A percentile compares a stretch with the other conserved stretches of the same genome.
Evolutionary conservation across 2,797 vertebrate genomes (phyloP).

Genomic region (Danio albolineatus): DNA sequence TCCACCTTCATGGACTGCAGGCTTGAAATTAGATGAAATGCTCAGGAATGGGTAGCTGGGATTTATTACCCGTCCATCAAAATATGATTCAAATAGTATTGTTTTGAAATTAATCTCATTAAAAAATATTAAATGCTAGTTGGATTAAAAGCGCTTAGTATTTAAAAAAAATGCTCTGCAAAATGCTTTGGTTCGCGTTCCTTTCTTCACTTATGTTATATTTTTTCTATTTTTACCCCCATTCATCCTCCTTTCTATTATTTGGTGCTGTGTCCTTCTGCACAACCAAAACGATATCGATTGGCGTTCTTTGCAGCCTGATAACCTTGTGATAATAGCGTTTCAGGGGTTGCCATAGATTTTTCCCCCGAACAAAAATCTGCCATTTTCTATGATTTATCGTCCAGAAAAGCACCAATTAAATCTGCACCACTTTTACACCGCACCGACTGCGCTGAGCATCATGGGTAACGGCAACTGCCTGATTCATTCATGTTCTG

Average conservation of each 20-base stretch:
- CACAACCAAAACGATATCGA: conserved; percentile 75
- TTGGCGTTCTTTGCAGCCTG: conserved; percentile 73
- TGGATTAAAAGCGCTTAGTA: not conserved
- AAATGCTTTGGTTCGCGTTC: not conserved
- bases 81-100: not conserved
- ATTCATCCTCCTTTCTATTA: conserved; percentile 5
- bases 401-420: conserved; percentile 73
- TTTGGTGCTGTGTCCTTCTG: conserved; percentile 12
- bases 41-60: too few relatives aligned
- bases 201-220: not conserved
- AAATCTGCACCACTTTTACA: conserved; percentile 51
- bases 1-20: too few relatives aligned
- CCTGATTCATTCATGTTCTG: conserved; percentile 30
- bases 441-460: not conserved
- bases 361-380: conserved; percentile 77
- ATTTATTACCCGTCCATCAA: not conserved
- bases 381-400: conserved; percentile 78
- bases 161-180: not conserved
- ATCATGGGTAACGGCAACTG: conserved; percentile 14
- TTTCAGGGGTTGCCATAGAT: conserved; percentile 73
- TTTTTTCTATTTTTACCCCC: not conserved
- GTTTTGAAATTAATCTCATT: not conserved
- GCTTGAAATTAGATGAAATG: too few relatives aligned
- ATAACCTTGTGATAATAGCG: conserved; percentile 80
- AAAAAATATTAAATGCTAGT: not conserved